These are phyloP conservation scores for Caenorhabditis sp. DNA, from an alignment of 2,888 invertebrate genomes.

Conservation along the genomic window DNA sequence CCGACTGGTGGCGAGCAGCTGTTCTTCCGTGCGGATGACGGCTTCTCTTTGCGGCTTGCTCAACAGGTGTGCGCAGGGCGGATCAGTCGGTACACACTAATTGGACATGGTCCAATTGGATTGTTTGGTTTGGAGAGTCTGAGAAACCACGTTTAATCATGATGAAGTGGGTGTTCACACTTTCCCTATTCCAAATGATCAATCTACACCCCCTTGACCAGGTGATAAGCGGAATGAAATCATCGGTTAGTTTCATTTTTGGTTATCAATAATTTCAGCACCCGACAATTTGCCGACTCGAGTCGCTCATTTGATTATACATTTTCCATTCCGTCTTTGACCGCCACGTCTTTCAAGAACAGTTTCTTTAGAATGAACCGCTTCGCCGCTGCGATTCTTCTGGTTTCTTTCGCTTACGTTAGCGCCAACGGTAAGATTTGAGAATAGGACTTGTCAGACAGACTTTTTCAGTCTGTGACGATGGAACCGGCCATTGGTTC, in stretches of 20 bases:
- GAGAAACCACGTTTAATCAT: too few species aligned
- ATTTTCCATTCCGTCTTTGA: neutral
- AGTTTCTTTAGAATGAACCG: constrained; percentile 23
- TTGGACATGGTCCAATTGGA: constrained; percentile 1
- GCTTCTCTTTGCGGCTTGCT: constrained; percentile 9
- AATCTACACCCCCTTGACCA: constrained; percentile 17
- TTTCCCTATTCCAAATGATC: neutral
- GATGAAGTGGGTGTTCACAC: neutral
- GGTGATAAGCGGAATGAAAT: constrained; percentile 45
- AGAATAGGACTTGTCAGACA: neutral
- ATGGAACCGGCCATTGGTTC: constrained; percentile 55
- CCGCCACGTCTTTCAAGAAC: neutral
- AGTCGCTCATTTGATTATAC: constrained; percentile 18
- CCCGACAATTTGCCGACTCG: constrained; percentile 10
- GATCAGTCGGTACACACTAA: constrained; percentile 22
- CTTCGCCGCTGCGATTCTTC: constrained; percentile 20
- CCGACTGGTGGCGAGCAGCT: constrained; percentile 21
- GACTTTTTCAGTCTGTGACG: constrained; percentile 53
- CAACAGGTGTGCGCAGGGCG: constrained; percentile 32
- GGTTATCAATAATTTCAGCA: constrained; percentile 33
- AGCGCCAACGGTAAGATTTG: constrained; percentile 29
- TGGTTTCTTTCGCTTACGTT: constrained; percentile 10
- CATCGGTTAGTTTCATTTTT: constrained; percentile 41
- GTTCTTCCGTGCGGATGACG: constrained; percentile 12
- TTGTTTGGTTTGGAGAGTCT: constrained; percentile 11